Percentiles rank a stretch among this genome's conserved stretches.
Conservation (phyloP, 2,888 invertebrate species). For the Amblyjoppa proteus region DNA sequence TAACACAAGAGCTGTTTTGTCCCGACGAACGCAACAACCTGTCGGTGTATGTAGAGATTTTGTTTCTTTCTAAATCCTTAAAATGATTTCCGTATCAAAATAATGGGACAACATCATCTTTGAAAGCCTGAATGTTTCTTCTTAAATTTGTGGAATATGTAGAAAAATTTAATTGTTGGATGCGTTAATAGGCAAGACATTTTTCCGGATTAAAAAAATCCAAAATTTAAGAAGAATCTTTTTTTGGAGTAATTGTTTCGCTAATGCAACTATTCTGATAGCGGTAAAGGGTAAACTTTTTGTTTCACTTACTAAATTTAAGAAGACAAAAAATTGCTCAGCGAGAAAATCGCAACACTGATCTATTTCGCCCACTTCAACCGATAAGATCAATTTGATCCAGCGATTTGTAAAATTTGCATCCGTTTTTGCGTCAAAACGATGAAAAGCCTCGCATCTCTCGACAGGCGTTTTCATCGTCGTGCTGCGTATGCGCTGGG, state of each 20-base stretch:
- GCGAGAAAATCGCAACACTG: background rate
- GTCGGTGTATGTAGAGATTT: background rate
- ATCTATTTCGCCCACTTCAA: too few species aligned
- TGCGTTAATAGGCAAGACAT: background rate
- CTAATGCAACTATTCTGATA: background rate
- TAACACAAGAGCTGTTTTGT: background rate
- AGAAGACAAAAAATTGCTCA: background rate
- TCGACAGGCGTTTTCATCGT: background rate
- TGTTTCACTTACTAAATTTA: background rate
- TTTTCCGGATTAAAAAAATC: background rate
- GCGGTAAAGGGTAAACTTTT: background rate
- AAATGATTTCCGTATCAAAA: too few species aligned
- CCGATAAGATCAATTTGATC: too few species aligned
- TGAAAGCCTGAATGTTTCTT: too few species aligned
- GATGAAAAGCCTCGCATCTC: background rate
- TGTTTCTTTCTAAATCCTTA: background rate
- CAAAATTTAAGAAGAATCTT: background rate
- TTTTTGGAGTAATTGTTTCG: too few species aligned
- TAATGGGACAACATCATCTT: too few species aligned
- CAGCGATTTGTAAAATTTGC: background rate
- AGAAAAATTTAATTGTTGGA: background rate
- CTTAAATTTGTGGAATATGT: background rate
- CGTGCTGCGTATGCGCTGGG: background rate
- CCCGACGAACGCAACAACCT: background rate
- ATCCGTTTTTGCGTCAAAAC: background rate